Percentiles rank a stretch among this genome's conserved stretches.
Conservation (phyloP, 92 coral and sea anemone species). For the Palythoa grandiflora region DNA sequence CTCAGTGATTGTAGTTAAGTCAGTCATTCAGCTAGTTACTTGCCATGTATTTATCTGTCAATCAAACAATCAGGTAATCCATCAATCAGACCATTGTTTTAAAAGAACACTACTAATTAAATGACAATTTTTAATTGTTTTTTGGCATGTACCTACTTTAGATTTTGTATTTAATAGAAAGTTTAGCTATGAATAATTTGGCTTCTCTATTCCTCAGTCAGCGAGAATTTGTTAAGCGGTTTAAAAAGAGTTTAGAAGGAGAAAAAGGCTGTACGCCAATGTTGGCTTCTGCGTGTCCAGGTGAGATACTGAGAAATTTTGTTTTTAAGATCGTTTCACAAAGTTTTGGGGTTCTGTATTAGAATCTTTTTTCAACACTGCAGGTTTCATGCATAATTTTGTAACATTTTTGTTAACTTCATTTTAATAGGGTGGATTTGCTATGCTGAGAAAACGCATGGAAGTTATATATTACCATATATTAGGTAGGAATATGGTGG, state of each 20-base stretch:
- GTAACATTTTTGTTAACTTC: not conserved
- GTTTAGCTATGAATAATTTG: no score
- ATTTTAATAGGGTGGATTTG: slow-evolving; percentile 87
- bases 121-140: not conserved
- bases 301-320: slow-evolving; percentile 42
- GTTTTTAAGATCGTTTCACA: not conserved
- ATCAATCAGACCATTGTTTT: no score
- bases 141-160: not conserved
- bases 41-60: no score
- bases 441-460: slow-evolving; percentile 99
- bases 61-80: no score
- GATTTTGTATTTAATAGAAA: no score
- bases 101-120: no score
- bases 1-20: no score
- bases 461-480: slow-evolving; percentile 90
- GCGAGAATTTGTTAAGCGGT: slow-evolving; percentile 84
- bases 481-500: slow-evolving; percentile 67
- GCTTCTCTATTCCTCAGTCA: slow-evolving; percentile 61
- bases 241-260: slow-evolving; percentile 59
- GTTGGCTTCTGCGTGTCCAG: slow-evolving; percentile 99
- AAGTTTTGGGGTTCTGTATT: not conserved
- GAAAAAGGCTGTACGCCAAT: slow-evolving; percentile 78
- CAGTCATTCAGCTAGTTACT: no score
- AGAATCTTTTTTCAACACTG: not conserved
- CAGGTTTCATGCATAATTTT: not conserved